These are phyloP conservation scores for Camptogramma bilineatum DNA, from an alignment of 2,888 invertebrate species.

Conservation along the genomic window DNA sequence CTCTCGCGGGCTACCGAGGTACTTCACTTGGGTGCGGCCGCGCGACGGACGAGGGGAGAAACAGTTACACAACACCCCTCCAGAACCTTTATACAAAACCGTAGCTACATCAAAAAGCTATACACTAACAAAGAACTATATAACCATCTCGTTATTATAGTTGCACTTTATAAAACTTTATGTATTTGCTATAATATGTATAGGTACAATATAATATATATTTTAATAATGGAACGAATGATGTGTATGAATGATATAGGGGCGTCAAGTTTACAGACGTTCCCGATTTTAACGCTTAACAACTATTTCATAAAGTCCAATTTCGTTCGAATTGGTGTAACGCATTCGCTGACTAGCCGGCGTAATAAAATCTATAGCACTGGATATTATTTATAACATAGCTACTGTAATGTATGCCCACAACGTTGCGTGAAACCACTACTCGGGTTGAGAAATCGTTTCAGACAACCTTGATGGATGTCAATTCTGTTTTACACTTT, in stretches of 20 bases:
- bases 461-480: conserved; percentile 26
- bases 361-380: conserved; percentile 50
- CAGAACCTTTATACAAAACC: conserved; percentile 59
- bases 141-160: conserved; percentile 60
- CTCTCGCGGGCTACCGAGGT: conserved; percentile 8
- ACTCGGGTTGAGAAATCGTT: conserved; percentile 11
- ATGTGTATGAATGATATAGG: conserved; percentile 80
- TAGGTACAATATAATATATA: conserved; percentile 52
- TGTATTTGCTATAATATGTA: conserved; percentile 50
- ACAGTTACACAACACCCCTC: conserved; percentile 49
- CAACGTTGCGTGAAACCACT: conserved; percentile 29
- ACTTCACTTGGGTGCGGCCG: conserved; percentile 45
- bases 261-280: conserved; percentile 48
- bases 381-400: conserved; percentile 37
- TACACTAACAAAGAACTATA: conserved; percentile 74
- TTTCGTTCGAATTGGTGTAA: conserved; percentile 43
- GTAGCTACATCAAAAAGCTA: conserved; percentile 74
- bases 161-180: conserved; percentile 59
- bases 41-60: conserved; percentile 47
- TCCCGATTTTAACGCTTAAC: conserved; percentile 44
- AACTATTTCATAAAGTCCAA: conserved; percentile 39
- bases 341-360: conserved; percentile 54
- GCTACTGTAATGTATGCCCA: conserved; percentile 29
- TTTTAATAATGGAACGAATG: conserved; percentile 71
- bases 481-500: neutral